Evolutionary conservation across 1,140 invertebrate species (phyloP), one percentile per base, ranked within the genome.

Genomic region (Pseudomyrmex cubaensis): DNA sequence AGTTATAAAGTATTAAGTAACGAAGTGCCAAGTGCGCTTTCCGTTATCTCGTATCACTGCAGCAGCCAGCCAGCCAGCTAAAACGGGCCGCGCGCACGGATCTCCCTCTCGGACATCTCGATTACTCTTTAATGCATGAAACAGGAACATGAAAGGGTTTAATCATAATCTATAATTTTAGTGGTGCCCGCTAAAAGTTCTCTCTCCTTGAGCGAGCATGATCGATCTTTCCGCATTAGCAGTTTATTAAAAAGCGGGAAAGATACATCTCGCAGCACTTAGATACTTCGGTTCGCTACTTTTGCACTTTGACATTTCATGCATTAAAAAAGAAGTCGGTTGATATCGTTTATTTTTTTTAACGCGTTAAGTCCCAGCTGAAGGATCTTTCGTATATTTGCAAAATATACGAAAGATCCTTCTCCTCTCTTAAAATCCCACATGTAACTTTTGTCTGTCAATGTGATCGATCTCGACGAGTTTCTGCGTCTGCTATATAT

Each of bases 161-260:
- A 78, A 80, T 72, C 46, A 17, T 59, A 35, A 72, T 72, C 76
- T 72, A 70, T 61, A 70, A 59, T 80, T 80, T 80, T 72, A 57
- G 62, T 66, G 48, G 35, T 15, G 48, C 64, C 15, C 44, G 44
- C 12, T 80, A 48, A 80, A 80, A 80, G 76, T 80, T 80, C 35
- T 35, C 35, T 15, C 64, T 73, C n/a, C 50, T n/a, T 54, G 12
- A 80, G 54, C 17, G 59, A 52, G 61, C 15, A 59, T 78, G 76
- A 78, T 78, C 44, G 76, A 78, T 78, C 64, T 78, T n/a, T 78
- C 63, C 64, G 54, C 76, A 78, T 78, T 78, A 78, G 44, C 64
- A 70, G 76, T 72, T 80, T 70, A 80, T 80, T 80, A 80, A 80
- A 70, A 56, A 78, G 64, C 64, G 76, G 17, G n/a, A 70, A 52